Evolutionary conservation across 2,113 vertebrate species (phyloP).

Genomic region (Ammospiza caudacuta): DNA sequence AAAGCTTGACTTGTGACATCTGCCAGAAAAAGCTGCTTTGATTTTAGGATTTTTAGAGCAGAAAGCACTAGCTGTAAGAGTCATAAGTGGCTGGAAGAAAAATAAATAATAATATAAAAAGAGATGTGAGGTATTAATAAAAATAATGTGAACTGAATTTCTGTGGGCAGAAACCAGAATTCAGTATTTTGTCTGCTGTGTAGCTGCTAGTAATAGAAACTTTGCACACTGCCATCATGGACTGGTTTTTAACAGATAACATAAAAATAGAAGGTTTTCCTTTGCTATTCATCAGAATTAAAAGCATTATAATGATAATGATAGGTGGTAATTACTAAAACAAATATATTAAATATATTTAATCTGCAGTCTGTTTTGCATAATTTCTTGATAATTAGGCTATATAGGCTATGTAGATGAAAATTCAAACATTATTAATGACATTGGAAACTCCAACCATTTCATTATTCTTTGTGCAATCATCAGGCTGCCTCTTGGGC

Average conservation of each 20-base stretch:
- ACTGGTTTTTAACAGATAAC: background rate
- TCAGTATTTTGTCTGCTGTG: background rate
- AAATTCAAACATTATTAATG: constrained; percentile 51
- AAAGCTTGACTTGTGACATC: background rate
- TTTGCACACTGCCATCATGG: background rate
- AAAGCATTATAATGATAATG: constrained; percentile 12
- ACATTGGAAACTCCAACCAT: background rate
- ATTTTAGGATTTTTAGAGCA: background rate
- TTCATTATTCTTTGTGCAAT: background rate
- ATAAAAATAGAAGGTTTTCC: background rate
- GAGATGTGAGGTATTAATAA: background rate
- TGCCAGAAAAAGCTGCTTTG: background rate
- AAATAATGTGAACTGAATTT: background rate
- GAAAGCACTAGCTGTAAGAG: background rate
- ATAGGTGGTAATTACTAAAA: constrained; percentile 52
- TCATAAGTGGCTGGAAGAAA: background rate
- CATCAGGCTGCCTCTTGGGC: background rate
- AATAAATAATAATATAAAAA: background rate
- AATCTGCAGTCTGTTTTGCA: constrained; percentile 22
- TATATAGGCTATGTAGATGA: constrained; percentile 29
- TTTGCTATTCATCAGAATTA: background rate
- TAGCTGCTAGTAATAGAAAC: background rate
- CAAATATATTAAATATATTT: constrained; percentile 50
- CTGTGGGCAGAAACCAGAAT: background rate
- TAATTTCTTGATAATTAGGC: constrained; percentile 35